These are phyloP conservation scores for Diabrotica virgifera DNA, from an alignment of 1,140 invertebrate species.

Conservation along the genomic window DNA sequence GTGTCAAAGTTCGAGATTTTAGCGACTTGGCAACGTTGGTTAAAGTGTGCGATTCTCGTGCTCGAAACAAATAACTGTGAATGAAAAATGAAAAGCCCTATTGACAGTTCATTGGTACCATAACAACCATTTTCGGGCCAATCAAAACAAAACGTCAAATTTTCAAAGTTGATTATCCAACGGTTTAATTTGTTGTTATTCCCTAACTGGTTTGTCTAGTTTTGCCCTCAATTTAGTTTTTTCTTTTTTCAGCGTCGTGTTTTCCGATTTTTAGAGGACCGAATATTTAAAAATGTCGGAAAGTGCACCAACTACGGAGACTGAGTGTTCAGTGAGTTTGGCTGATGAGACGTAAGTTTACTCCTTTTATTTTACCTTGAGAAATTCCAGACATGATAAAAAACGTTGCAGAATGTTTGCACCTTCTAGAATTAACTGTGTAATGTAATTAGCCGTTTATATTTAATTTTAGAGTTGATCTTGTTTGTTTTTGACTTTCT, in stretches of 20 bases:
- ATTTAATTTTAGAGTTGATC: constrained; percentile 1
- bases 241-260: background rate
- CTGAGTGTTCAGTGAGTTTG: constrained; percentile 8
- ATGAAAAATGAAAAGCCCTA: too few species aligned
- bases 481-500: background rate
- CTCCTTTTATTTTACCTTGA: background rate
- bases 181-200: too few species aligned
- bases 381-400: background rate
- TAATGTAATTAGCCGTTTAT: background rate
- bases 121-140: background rate
- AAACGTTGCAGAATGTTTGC: background rate
- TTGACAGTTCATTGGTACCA: too few species aligned
- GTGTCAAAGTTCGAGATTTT: too few species aligned
- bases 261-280: background rate
- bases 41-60: too few species aligned
- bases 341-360: constrained; percentile 9
- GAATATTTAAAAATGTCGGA: constrained; percentile 5
- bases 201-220: too few species aligned
- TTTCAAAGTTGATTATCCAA: constrained; percentile 3
- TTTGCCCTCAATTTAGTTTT: background rate
- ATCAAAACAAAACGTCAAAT: background rate
- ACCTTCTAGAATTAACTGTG: background rate
- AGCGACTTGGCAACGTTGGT: too few species aligned
- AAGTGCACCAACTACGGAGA: constrained; percentile 5
- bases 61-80: too few species aligned